Evolutionary conservation across 2,113 vertebrate genomes (phyloP).

Genomic region (Setophaga kirtlandii): DNA sequence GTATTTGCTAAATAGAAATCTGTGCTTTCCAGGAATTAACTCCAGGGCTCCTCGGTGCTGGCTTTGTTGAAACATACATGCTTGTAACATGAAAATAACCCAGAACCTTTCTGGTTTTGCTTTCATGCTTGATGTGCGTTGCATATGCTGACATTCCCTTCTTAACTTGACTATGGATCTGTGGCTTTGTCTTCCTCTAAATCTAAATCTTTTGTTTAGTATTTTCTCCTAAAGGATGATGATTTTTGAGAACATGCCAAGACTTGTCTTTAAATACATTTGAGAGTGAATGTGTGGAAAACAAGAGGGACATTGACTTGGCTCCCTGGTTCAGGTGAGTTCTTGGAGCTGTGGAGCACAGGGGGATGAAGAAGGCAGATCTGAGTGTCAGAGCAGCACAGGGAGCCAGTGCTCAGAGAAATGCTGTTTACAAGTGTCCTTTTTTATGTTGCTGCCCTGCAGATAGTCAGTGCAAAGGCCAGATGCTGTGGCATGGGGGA

Average conservation of each 20-base stretch:
- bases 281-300: not conserved
- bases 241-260: not conserved
- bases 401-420: not conserved
- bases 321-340: not conserved
- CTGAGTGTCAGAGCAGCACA: not conserved
- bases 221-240: not conserved
- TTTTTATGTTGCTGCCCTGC: not conserved
- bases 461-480: not conserved
- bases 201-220: not conserved
- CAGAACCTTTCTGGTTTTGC: not conserved
- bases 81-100: not conserved
- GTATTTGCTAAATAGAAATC: not conserved
- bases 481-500: not conserved
- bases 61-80: not conserved
- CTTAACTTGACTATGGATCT: not conserved
- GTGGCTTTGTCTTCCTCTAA: not conserved
- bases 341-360: fast-evolving
- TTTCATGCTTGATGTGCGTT: fast-evolving
- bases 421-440: not conserved
- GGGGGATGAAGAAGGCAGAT: not conserved
- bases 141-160: not conserved
- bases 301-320: too few relatives aligned
- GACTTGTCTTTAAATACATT: not conserved
- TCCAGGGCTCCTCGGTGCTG: not conserved
- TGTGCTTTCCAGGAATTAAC: not conserved